phyloP scores from a whole-genome alignment of 2,797 vertebrate genomes.

The Luscinia megarhynchos region DNA sequence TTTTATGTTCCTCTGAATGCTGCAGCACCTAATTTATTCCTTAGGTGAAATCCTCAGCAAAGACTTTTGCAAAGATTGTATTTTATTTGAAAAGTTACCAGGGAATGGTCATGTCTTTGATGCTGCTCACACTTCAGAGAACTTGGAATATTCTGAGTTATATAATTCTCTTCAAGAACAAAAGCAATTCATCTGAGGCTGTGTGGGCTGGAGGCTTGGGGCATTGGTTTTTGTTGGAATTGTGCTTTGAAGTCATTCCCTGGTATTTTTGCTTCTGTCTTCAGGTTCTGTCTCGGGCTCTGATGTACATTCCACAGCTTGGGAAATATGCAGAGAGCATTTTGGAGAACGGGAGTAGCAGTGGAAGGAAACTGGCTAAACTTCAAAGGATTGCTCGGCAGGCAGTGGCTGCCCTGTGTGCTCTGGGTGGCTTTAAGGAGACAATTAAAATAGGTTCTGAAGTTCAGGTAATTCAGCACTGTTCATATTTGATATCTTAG shows the following conservation, averaged over 20 bases:
- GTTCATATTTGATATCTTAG: neutral
- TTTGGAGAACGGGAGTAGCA: constrained; percentile 94
- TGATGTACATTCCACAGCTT: constrained; percentile 98
- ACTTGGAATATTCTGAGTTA: constrained; percentile 12
- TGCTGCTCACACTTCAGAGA: neutral
- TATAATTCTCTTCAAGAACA: neutral
- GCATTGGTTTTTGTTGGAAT: neutral
- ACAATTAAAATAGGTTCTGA: constrained; percentile 99
- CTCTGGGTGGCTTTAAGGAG: constrained; percentile 97
- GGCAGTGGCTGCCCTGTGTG: constrained; percentile 96
- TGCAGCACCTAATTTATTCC: neutral
- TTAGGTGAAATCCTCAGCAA: neutral
- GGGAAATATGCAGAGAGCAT: constrained; percentile 98
- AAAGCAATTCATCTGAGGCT: constrained; percentile 33
- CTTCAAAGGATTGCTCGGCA: constrained; percentile 95
- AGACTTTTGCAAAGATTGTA: neutral
- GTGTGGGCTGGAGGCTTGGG: constrained; percentile 47
- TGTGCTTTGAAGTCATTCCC: constrained; percentile 46
- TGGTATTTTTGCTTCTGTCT: constrained; percentile 15
- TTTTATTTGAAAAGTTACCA: neutral
- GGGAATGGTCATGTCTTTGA: neutral
- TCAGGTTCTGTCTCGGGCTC: constrained; percentile 93
- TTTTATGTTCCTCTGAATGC: neutral
- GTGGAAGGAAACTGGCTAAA: constrained; percentile 92
- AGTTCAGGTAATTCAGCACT: constrained; percentile 87